Base-by-base conservation (phyloP, 2,888 invertebrate species). In the Pristionchus exspectatus region DNA sequence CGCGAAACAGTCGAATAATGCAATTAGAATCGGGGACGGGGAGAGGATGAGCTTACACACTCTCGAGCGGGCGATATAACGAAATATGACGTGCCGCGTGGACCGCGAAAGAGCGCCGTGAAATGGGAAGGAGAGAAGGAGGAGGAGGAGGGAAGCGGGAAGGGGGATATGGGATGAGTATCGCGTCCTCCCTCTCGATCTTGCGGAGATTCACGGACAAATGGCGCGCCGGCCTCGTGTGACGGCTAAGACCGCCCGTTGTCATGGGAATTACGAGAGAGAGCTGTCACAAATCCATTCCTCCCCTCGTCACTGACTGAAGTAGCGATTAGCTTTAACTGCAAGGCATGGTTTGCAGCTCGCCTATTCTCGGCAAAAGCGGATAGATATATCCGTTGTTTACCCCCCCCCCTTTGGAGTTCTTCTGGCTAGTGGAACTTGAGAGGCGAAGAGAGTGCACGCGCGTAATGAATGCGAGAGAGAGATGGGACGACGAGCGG, bases 141-240 rank as follows among this genome's bases (percentile, higher is more conserved):
- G 81, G 2, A 30, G 2, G 50, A 54, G 50, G 16, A 0, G 50
- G 1, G 50, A 81, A 50, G 54, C 27, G 27, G 54, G 30, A 16
- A 54, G 54, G 50, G 14, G 81, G n/a, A 81, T 81, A 81, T 5
- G n/a, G 81, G 50, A 81, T 81, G 81, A 81, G 50, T 81, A 44
- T 81, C n/a, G n/a, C 74, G n/a, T 44, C 50, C 50, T 12, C 81
- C 54, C 74, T 74, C 74, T 21, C 4, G 38, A 24, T 27, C 81
- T 81, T 27, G 54, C 81, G n/a, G 50, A 24, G 81, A 50, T n/a
- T 81, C 2, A 14, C 27, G 30, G 44, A 1, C 1, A 54, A 27
- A 81, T 44, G n/a, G 81, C 14, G 81, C 81, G 24, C 54, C 30
- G 4, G 0, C 16, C 72, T 72, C 72, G 74, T 12, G 83, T 56